Evolutionary conservation across 2,797 vertebrate species (phyloP).

Genomic region (Falco berigora): DNA sequence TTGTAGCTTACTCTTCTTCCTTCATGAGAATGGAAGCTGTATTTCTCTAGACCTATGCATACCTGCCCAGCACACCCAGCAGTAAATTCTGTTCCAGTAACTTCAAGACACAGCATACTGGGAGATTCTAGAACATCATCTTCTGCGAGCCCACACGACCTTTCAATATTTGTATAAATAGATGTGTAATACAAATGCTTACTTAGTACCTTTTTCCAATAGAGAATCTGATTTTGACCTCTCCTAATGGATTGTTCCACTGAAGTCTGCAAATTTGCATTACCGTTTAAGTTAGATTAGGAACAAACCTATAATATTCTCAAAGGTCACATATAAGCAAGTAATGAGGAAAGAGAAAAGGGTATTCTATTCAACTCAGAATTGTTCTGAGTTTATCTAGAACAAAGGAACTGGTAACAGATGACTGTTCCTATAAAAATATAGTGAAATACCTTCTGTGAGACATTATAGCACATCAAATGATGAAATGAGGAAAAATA

Average conservation of each 20-base stretch:
- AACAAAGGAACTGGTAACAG: not conserved
- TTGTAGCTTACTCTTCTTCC: not conserved
- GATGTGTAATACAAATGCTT: not conserved
- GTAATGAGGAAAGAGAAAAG: not conserved
- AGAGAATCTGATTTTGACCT: not conserved
- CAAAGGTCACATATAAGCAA: not conserved
- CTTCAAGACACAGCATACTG: not conserved
- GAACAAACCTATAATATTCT: not conserved
- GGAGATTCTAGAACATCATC: rapidly evolving
- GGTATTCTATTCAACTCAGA: not conserved
- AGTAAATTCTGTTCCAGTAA: not conserved
- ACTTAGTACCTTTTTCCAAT: not conserved
- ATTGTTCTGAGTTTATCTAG: not conserved
- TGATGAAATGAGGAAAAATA: not conserved
- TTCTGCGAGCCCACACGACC: not conserved
- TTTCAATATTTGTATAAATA: not conserved
- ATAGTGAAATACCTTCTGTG: not conserved
- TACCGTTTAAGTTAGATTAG: not conserved
- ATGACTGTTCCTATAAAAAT: not conserved
- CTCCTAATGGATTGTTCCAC: not conserved
- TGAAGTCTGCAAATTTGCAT: not conserved
- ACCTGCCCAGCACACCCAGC: not conserved
- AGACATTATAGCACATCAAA: not conserved
- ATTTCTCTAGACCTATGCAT: not conserved
- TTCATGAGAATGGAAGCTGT: not conserved